These are phyloP conservation scores for Nyctibius bracteatus DNA, from an alignment of 2,113 vertebrate genomes.

Conservation along the genomic window DNA sequence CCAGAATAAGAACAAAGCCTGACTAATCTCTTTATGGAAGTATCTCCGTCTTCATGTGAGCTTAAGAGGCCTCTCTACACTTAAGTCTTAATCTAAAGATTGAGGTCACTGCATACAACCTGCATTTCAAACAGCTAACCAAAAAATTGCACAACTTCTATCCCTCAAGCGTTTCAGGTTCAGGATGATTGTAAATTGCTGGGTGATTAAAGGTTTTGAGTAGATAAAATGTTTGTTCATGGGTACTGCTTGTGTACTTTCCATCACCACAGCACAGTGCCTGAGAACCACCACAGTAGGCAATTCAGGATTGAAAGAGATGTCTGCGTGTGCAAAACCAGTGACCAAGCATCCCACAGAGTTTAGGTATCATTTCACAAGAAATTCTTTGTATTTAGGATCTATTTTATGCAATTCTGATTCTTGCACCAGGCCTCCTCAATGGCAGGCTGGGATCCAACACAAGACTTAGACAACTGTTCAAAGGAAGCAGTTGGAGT, in stretches of 20 bases:
- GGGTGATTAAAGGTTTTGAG: not conserved
- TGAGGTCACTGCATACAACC: not conserved
- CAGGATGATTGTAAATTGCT: not conserved
- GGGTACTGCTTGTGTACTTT: not conserved
- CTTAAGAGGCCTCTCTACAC: not conserved
- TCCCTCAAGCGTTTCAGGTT: not conserved
- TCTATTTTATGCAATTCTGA: not conserved
- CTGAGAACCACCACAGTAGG: accelerated
- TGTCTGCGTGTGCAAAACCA: not conserved
- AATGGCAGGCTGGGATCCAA: not conserved
- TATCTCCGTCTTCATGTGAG: not conserved
- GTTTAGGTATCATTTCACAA: not conserved
- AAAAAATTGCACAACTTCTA: not conserved
- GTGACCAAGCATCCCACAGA: not conserved
- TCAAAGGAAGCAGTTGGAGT: not conserved
- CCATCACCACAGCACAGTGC: not conserved
- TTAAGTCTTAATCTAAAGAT: conserved; percentile 37
- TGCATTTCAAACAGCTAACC: not conserved
- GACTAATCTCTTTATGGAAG: conserved; percentile 46
- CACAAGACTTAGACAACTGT: not conserved
- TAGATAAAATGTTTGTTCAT: not conserved
- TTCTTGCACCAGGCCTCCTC: not conserved
- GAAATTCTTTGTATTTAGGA: not conserved
- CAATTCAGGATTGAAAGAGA: not conserved
- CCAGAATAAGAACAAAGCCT: conserved; percentile 31